These are phyloP conservation scores for Yponomeuta cagnagella DNA, from an alignment of 2,888 invertebrate species.

Conservation along the genomic window DNA sequence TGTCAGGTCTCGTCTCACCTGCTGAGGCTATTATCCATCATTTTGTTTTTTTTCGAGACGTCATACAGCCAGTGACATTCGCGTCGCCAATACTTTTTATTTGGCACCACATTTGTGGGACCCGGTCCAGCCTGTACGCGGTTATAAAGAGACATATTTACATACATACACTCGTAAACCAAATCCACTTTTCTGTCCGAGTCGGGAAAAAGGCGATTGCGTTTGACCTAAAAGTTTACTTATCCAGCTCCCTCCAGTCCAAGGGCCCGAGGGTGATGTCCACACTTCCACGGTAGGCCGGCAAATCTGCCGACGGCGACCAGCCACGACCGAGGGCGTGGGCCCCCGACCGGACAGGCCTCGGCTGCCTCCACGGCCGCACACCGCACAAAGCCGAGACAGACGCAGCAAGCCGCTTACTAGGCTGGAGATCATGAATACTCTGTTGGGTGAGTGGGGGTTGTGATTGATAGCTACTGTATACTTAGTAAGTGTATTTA, in stretches of 20 bases:
- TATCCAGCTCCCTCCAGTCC: constrained; percentile 16
- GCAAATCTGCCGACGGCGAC: constrained; percentile 33
- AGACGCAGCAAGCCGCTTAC: constrained; percentile 30
- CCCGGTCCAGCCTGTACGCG: too few relatives aligned
- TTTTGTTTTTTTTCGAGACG: too few relatives aligned
- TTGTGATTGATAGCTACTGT: not conserved
- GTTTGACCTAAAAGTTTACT: not conserved
- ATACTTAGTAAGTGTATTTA: too few relatives aligned
- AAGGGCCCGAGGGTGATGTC: constrained; percentile 19
- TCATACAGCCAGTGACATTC: too few relatives aligned
- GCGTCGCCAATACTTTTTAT: too few relatives aligned
- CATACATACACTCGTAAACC: too few relatives aligned
- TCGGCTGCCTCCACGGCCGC: constrained; percentile 41
- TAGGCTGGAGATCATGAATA: constrained; percentile 55
- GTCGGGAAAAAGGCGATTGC: too few relatives aligned
- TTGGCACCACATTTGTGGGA: too few relatives aligned
- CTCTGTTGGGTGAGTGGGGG: constrained; percentile 24
- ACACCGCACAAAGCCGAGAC: constrained; percentile 38
- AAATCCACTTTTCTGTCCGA: too few relatives aligned
- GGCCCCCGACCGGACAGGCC: constrained; percentile 42
- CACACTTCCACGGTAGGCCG: constrained; percentile 33
- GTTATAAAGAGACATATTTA: too few relatives aligned
- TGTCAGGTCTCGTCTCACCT: too few relatives aligned
- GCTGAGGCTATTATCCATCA: too few relatives aligned
- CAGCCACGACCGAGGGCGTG: constrained; percentile 55